Base-by-base conservation (phyloP, 2,888 invertebrate genomes). In the Phanerotoma sp. region DNA sequence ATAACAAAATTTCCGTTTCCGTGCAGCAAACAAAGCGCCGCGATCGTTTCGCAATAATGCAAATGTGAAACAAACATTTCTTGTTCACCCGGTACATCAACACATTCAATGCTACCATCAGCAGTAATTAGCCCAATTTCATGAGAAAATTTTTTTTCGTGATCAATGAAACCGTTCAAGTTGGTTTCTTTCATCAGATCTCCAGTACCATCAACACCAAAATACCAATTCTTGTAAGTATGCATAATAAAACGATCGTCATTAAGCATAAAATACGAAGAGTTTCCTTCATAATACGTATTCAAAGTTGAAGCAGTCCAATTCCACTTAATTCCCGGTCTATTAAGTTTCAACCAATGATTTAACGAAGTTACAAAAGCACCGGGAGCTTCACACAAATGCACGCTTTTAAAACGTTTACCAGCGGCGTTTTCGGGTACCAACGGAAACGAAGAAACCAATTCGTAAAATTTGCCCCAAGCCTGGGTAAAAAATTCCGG, bases 331-430 rank as follows among this genome's bases (percentile, higher is more conserved):
- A 86, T 70, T 52, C 74, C 67, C 5, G 78, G 80, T 66, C 82
- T 78, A 61, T 83, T 82, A 1, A 80, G 77, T 63, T 84, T 82
- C 56, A 93, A 70, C 77, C 85, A 95, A 76, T 96, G 95, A 78
- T 96, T 96, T 4, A 97, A 75, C 0, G 96, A 88, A 4, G 92
- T 84, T 35, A 98, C 84, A 73, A 98, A 98, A 1, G 95, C 96
- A 0, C 98, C 98, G 0, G 98, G 98, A 1, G 96, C 96, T 79
- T 98, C 97, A 77, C 97, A 98, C n/a, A 98, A 78, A 78, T 97
- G 97, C 5, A 97, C 74, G 1, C 89, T 85, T 6, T 78, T 75
- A 1, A 79, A 68, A 47, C 70, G 65, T 4, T 30, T 49, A 1
- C 10, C 21, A 1, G 77, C 67, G 0, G 79, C 80, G 37, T 78